Base-by-base conservation (phyloP, 2,113 vertebrate genomes). In the Oophaga pumilio region DNA sequence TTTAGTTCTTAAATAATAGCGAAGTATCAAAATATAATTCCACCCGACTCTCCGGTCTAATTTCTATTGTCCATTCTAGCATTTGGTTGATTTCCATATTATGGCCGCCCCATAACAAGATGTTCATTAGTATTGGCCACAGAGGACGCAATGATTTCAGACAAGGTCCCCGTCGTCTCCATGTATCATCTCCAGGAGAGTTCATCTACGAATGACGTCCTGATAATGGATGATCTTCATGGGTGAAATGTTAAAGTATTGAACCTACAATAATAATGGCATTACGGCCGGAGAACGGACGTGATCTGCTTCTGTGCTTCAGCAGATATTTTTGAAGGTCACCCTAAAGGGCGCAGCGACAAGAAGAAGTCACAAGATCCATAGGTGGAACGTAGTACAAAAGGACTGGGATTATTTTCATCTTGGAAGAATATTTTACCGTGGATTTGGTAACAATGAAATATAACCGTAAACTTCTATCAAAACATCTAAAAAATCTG, bases 241-340 rank as follows among this genome's bases (percentile, higher is more conserved):
- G 49, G 20, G 18, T 77, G 74, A 77, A 53, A 77, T 50, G 73
- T 53, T 22, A 22, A 22, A 77, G 49, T 53, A 77, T 77, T 77
- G 49, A 77, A n/a, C 49, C 49, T 6, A 53, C 43, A 26, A 76
- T 22, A 15, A 50, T 49, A 76, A 49, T 20, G 11, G 20, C 33
- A 76, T 76, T 76, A 50, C 22, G 18, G 17, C 33, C 1, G 17
- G 7, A 15, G 26, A 28, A 71, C 17, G 22, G 33, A 1, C 10
- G 22, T 4, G 17, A 22, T 18, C 2, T 4, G 14, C 26, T 10
- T 68, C 66, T 28, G 11, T 28, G 1, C 50, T 26, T 22, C 14
- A 76, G 15, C 6, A 14, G 17, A 1, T 28, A 8, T 17, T 71
- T 43, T n/a, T 71, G 68, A 33, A 71, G 68, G 68, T 71, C 68